These are phyloP conservation scores for Myrmophylax atrothorax DNA, from an alignment of 2,113 vertebrate species.

Conservation along the genomic window DNA sequence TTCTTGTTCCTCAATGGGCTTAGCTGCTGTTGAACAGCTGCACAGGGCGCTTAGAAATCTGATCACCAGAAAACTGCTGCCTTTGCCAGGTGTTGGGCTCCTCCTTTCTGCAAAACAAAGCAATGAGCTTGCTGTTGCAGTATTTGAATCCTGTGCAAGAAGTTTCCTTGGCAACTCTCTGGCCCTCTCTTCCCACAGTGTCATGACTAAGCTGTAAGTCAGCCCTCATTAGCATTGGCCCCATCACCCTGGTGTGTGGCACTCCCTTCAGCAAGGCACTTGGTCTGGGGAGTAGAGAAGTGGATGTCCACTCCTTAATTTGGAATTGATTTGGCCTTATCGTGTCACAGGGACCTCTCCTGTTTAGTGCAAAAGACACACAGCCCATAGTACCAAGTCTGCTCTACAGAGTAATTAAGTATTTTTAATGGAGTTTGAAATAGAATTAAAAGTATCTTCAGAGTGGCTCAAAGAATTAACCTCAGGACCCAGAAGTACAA, in stretches of 20 bases:
- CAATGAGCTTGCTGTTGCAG: background rate
- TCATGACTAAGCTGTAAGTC: background rate
- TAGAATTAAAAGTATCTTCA: background rate
- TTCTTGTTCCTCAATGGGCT: background rate
- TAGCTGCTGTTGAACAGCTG: background rate
- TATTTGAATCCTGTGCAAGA: background rate
- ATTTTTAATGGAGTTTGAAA: background rate
- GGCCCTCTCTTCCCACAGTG: background rate
- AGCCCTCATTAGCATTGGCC: background rate
- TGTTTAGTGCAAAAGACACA: background rate
- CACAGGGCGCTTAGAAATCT: background rate
- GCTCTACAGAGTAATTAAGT: background rate
- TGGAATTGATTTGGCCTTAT: background rate
- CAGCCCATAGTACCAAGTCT: background rate
- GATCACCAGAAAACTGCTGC: background rate
- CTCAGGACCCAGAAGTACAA: background rate
- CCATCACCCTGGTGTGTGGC: accelerated
- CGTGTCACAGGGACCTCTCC: background rate
- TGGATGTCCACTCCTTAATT: accelerated
- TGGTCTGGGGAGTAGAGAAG: background rate
- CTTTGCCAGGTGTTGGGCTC: background rate
- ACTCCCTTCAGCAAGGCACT: background rate
- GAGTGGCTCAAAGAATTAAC: background rate
- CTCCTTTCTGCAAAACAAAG: background rate
- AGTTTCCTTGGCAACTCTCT: background rate